Conservation (phyloP, 2,888 invertebrate species). For the Pogonocherus hispidulus region DNA sequence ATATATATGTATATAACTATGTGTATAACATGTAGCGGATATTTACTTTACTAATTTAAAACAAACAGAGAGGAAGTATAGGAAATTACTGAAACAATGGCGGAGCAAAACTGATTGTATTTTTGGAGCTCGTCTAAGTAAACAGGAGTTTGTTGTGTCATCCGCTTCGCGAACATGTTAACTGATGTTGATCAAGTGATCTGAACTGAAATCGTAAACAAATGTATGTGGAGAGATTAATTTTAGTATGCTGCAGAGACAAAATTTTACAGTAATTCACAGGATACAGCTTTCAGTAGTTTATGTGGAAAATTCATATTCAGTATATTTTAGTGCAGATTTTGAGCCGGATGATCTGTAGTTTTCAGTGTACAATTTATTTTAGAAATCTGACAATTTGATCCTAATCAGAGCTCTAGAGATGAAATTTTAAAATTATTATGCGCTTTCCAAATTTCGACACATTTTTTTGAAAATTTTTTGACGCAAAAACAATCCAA, state of each 20-base stretch:
- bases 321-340: too few relatives aligned
- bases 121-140: constrained; percentile 30
- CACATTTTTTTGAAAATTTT: too few relatives aligned
- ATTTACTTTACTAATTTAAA: constrained; percentile 39
- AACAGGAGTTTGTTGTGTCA: constrained; percentile 19
- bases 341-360: too few relatives aligned
- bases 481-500: too few relatives aligned
- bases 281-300: too few relatives aligned
- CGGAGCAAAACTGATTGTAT: constrained; percentile 26
- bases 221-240: neutral
- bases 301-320: too few relatives aligned
- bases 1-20: neutral
- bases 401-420: too few relatives aligned
- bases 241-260: neutral
- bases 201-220: neutral
- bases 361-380: too few relatives aligned
- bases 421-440: too few relatives aligned
- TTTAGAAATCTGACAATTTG: too few relatives aligned
- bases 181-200: constrained; percentile 6
- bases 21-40: constrained; percentile 14
- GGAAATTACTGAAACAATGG: constrained; percentile 34
- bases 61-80: constrained; percentile 29
- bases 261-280: neutral
- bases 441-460: too few relatives aligned
- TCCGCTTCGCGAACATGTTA: neutral